Conservation (phyloP, 2,888 invertebrate genomes). For the Willowsia nigromaculata region DNA sequence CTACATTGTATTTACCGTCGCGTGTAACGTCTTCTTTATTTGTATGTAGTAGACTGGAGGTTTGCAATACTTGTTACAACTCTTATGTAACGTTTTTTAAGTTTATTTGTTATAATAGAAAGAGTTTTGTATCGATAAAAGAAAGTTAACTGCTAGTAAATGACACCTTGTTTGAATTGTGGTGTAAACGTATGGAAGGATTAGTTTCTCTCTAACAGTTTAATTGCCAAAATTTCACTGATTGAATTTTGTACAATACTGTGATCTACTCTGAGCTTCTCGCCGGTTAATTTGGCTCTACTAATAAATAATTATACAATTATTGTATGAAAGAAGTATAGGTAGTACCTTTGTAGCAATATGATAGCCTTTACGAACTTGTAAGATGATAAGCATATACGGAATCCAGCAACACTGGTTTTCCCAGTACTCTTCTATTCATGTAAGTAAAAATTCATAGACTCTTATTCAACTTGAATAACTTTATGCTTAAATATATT, state of each 20-base stretch:
- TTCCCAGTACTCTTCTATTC: conserved; percentile 75
- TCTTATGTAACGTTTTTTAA: not conserved
- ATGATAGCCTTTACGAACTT: not conserved
- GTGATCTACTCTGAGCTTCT: conserved; percentile 76
- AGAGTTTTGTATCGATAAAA: not conserved
- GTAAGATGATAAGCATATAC: conserved; percentile 45
- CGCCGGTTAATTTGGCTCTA: conserved; percentile 66
- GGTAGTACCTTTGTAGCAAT: conserved; percentile 37
- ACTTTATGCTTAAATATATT: no score
- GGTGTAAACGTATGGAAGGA: not conserved
- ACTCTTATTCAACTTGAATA: no score
- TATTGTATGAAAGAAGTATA: not conserved
- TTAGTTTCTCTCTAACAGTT: conserved; percentile 62
- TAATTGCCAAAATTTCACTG: conserved; percentile 72
- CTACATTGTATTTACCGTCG: conserved; percentile 11
- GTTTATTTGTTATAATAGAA: no score
- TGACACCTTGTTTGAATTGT: not conserved
- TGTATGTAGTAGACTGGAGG: not conserved
- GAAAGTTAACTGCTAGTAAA: not conserved
- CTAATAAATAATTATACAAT: conserved; percentile 13
- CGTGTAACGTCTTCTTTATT: conserved; percentile 47
- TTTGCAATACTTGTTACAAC: not conserved
- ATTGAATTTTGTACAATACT: conserved; percentile 72
- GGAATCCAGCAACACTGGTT: conserved; percentile 50
- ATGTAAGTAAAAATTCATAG: conserved; percentile 68